Evolutionary conservation across 2,888 invertebrate species (phyloP).

Genomic region (Tillus elongatus): DNA sequence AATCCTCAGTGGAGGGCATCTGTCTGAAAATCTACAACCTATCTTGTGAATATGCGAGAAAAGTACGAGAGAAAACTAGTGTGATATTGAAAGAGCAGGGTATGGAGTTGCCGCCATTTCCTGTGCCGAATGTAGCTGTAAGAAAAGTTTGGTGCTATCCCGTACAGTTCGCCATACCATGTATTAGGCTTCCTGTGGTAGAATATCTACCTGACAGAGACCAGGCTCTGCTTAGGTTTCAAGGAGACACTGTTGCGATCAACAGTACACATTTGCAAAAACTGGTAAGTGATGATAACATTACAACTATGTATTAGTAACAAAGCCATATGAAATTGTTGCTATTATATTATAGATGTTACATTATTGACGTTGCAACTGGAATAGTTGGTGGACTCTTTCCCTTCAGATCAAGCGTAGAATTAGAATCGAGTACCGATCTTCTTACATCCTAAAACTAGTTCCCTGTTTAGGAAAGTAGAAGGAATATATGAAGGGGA

Average conservation of each 20-base stretch:
- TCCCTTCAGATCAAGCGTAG: too few relatives aligned
- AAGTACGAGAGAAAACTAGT: constrained; percentile 80
- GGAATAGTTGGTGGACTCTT: too few relatives aligned
- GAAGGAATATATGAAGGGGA: too few relatives aligned
- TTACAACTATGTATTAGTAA: too few relatives aligned
- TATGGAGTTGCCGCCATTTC: constrained; percentile 51
- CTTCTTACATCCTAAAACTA: too few relatives aligned
- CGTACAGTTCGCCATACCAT: constrained; percentile 78
- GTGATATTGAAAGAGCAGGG: constrained; percentile 80
- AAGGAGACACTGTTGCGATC: constrained; percentile 76
- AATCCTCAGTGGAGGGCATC: constrained; percentile 89
- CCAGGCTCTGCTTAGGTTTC: constrained; percentile 76
- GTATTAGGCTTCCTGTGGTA: constrained; percentile 75
- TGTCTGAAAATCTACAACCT: constrained; percentile 89
- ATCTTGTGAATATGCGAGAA: constrained; percentile 84
- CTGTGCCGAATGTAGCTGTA: constrained; percentile 57
- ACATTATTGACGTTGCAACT: too few relatives aligned
- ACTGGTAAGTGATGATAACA: constrained; percentile 65
- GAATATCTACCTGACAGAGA: constrained; percentile 82
- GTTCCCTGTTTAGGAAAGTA: too few relatives aligned
- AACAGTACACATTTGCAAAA: constrained; percentile 86
- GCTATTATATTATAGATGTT: too few relatives aligned
- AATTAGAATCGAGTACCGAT: too few relatives aligned
- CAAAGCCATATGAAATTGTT: too few relatives aligned
- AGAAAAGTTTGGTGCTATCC: constrained; percentile 95